phyloP scores from a whole-genome alignment of 2,888 invertebrate species.

The Eurytoma californica region DNA sequence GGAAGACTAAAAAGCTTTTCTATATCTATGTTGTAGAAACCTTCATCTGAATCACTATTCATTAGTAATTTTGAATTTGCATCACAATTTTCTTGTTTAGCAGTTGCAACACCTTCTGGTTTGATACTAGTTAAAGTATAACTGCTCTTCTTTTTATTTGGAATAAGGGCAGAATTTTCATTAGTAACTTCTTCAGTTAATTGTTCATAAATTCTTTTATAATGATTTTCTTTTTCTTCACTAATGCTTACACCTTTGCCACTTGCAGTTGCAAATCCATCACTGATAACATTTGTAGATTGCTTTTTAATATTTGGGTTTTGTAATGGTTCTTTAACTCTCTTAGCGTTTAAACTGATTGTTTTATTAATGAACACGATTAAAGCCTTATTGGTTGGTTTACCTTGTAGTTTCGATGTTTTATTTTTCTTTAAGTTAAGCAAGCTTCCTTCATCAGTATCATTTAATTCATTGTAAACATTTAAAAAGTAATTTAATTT shows the following conservation, averaged over 20 bases:
- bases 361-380: background rate
- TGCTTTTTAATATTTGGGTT: background rate
- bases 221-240: background rate
- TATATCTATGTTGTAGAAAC: conserved; percentile 29
- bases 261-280: background rate
- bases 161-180: background rate
- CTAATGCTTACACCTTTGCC: background rate
- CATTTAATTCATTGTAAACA: conserved; percentile 36
- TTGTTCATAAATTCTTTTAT: background rate
- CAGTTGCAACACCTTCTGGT: background rate
- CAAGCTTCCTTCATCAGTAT: conserved; percentile 16
- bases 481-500: conserved; percentile 42
- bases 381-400: conserved; percentile 9
- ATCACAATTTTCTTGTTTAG: background rate
- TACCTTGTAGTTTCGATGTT: background rate
- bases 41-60: conserved; percentile 35
- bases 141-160: background rate
- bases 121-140: background rate
- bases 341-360: background rate
- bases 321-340: background rate
- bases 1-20: background rate
- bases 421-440: conserved; percentile 24
- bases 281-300: background rate
- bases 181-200: background rate
- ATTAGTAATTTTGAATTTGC: conserved; percentile 12